A percentile compares a stretch with the other conserved stretches of the same genome.
These are phyloP conservation scores for Spodoptera litura DNA, from an alignment of 1,140 invertebrate genomes.

Conservation along the genomic window DNA sequence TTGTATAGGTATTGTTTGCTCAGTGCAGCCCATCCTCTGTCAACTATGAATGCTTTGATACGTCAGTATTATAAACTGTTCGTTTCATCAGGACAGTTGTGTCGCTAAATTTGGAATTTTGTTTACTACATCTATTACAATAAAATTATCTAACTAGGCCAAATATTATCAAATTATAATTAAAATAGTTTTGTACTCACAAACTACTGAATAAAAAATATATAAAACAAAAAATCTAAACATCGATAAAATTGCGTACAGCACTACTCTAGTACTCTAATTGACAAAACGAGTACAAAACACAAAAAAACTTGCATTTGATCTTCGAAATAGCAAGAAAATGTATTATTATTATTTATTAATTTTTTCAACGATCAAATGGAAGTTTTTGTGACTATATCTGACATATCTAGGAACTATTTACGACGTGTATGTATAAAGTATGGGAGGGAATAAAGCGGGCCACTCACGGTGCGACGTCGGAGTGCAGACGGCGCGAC, in stretches of 20 bases:
- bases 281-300: constrained; percentile 31
- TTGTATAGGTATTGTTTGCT: background rate
- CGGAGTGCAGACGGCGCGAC: constrained; percentile 90
- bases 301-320: constrained; percentile 30
- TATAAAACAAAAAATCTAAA: background rate
- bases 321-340: background rate
- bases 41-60: constrained; percentile 31
- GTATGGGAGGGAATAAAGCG: background rate
- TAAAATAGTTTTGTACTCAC: constrained; percentile 31
- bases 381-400: constrained; percentile 10
- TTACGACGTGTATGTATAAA: background rate
- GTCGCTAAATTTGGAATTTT: constrained; percentile 32
- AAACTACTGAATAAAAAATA: constrained; percentile 9
- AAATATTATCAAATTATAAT: constrained; percentile 7
- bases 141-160: constrained; percentile 8
- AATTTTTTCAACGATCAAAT: constrained; percentile 9
- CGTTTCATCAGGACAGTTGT: background rate
- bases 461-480: constrained; percentile 90
- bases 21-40: constrained; percentile 9
- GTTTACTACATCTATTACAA: background rate
- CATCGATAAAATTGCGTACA: constrained; percentile 7
- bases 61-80: constrained; percentile 25
- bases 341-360: background rate
- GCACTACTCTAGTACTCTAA: constrained; percentile 27
- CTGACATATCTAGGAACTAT: constrained; percentile 44